Conservation (phyloP, 2,113 vertebrate genomes). For the Phalacrocorax pelagicus region DNA sequence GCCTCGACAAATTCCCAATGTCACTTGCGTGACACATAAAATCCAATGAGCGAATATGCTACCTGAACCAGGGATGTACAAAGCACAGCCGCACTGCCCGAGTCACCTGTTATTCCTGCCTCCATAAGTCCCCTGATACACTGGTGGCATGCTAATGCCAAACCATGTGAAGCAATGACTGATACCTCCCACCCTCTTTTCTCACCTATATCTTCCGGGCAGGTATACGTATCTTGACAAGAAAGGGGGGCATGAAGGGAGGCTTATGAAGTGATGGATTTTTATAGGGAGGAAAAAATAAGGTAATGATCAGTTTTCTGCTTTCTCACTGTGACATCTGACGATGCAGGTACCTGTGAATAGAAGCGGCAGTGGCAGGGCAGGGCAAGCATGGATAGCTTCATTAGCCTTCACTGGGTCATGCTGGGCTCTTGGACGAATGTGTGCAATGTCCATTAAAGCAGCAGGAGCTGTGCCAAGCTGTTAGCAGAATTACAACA, state of each 20-base stretch:
- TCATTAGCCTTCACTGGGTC: accelerated
- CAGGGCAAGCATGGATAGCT: background rate
- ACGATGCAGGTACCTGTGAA: background rate
- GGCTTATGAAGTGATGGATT: background rate
- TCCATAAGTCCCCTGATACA: background rate
- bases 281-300: background rate
- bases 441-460: background rate
- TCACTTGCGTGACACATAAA: background rate
- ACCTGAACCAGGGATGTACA: background rate
- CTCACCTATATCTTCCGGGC: background rate
- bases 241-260: background rate
- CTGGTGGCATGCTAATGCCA: background rate
- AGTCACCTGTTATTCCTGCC: background rate
- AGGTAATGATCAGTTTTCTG: background rate
- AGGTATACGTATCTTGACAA: background rate
- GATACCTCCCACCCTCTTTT: background rate
- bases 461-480: accelerated
- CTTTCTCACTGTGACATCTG: background rate
- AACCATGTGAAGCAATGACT: background rate
- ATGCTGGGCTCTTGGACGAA: background rate
- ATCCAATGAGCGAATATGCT: accelerated
- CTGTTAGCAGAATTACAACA: background rate
- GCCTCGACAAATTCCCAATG: background rate
- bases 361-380: background rate
- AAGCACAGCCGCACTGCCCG: background rate